Conservation (phyloP, 2,888 invertebrate genomes). For the Agriotes lineatus region DNA sequence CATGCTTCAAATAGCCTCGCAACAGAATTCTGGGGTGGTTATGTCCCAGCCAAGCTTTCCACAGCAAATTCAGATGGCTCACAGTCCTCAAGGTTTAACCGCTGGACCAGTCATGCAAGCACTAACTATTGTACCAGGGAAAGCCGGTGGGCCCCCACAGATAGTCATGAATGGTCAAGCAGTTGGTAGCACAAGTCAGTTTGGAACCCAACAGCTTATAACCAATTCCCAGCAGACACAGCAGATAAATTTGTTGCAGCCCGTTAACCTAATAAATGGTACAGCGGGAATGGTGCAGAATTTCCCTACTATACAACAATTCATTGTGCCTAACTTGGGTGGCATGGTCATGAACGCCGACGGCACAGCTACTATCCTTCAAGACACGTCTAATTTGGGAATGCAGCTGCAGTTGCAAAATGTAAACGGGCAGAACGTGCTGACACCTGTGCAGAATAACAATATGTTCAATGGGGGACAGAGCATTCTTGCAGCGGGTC, state of each 20-base stretch:
- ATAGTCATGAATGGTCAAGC: constrained; percentile 82
- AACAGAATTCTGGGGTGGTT: constrained; percentile 74
- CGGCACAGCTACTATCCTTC: constrained; percentile 76
- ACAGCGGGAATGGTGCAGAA: constrained; percentile 78
- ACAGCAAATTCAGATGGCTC: constrained; percentile 79
- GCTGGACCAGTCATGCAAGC: constrained; percentile 81
- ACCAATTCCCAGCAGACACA: constrained; percentile 67
- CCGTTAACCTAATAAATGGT: constrained; percentile 83
- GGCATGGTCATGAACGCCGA: constrained; percentile 89
- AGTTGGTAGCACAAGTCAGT: constrained; percentile 69
- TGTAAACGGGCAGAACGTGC: constrained; percentile 81
- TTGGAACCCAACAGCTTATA: constrained; percentile 78
- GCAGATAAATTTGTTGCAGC: constrained; percentile 83
- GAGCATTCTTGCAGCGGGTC: constrained; percentile 75
- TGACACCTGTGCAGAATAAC: constrained; percentile 79
- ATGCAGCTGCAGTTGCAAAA: constrained; percentile 85
- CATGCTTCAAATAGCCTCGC: constrained; percentile 77
- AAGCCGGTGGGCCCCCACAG: constrained; percentile 79
- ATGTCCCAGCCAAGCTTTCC: constrained; percentile 73
- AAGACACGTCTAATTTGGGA: constrained; percentile 77
- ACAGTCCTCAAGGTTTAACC: constrained; percentile 76
- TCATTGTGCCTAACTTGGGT: constrained; percentile 83
- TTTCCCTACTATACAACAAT: constrained; percentile 85
- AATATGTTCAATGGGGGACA: constrained; percentile 74
- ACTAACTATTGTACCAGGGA: constrained; percentile 81